phyloP scores from a whole-genome alignment of 1,140 invertebrate species.

The Glossosoma conforme region DNA sequence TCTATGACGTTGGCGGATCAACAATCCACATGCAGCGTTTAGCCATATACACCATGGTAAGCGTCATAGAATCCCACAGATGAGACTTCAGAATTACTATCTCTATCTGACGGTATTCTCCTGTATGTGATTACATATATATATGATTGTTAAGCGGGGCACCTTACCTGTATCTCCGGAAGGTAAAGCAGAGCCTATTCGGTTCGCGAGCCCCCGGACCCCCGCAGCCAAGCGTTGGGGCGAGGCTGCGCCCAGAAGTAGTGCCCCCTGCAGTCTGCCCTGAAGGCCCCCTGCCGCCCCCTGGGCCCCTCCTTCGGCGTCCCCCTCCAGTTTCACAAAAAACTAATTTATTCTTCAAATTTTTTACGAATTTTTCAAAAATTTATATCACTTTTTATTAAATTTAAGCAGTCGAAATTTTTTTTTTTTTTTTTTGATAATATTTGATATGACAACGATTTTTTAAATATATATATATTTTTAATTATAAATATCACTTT shows the following conservation, averaged over 20 bases:
- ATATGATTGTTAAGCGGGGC: no score
- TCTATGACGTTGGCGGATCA: no score
- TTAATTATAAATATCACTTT: constrained; percentile 15
- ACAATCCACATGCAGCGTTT: no score
- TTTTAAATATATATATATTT: neutral
- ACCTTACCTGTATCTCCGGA: constrained; percentile 31
- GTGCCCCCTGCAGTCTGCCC: constrained; percentile 47
- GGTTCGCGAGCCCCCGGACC: constrained; percentile 35
- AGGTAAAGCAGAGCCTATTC: constrained; percentile 25
- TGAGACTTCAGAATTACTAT: no score
- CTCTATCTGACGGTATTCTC: no score
- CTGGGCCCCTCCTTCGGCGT: constrained; percentile 29
- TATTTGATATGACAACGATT: neutral
- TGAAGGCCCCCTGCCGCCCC: constrained; percentile 49
- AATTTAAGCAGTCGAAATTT: neutral
- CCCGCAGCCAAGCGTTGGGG: constrained; percentile 49
- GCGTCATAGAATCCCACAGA: no score
- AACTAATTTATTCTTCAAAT: neutral
- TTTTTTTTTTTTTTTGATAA: neutral
- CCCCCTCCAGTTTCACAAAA: neutral
- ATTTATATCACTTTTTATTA: neutral
- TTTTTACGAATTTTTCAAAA: neutral
- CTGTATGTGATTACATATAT: no score
- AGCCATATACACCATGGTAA: no score
- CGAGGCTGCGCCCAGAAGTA: constrained; percentile 49